Percentiles rank a stretch among this genome's conserved stretches.
phyloP scores from a whole-genome alignment of 2,113 vertebrate genomes.

The Chionodraco myersi region DNA sequence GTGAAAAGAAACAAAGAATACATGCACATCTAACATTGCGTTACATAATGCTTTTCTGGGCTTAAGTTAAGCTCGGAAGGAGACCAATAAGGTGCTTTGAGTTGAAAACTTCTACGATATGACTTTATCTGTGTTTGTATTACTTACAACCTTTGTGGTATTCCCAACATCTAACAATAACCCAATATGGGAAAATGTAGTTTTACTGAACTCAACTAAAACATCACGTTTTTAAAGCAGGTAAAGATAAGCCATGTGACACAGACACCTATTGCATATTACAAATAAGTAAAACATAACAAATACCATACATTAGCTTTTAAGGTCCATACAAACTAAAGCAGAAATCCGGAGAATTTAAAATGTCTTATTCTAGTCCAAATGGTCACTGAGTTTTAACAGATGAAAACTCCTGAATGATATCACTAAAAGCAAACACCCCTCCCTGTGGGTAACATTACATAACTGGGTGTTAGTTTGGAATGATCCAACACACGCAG shows the following conservation, averaged over 20 bases:
- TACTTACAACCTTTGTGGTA: no score
- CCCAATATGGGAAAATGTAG: slow-evolving; percentile 5
- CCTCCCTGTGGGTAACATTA: slow-evolving; percentile 21
- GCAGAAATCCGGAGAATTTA: not conserved
- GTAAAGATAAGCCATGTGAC: not conserved
- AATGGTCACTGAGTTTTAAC: not conserved
- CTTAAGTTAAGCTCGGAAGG: not conserved
- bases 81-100: not conserved
- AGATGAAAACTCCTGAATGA: slow-evolving; percentile 1
- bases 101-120: not conserved
- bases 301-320: not conserved
- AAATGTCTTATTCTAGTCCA: not conserved
- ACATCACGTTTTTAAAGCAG: not conserved
- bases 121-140: not conserved
- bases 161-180: not conserved
- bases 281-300: not conserved
- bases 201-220: slow-evolving; percentile 6
- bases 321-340: not conserved
- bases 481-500: slow-evolving; percentile 32
- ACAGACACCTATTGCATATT: not conserved
- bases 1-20: no score
- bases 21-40: not conserved
- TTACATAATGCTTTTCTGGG: not conserved
- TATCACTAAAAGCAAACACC: slow-evolving; percentile 11
- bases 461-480: slow-evolving; percentile 14